A percentile compares a stretch with the other conserved stretches of the same genome.
These are phyloP conservation scores for Hycleus cichorii DNA, from an alignment of 1,140 invertebrate species.

Conservation along the genomic window DNA sequence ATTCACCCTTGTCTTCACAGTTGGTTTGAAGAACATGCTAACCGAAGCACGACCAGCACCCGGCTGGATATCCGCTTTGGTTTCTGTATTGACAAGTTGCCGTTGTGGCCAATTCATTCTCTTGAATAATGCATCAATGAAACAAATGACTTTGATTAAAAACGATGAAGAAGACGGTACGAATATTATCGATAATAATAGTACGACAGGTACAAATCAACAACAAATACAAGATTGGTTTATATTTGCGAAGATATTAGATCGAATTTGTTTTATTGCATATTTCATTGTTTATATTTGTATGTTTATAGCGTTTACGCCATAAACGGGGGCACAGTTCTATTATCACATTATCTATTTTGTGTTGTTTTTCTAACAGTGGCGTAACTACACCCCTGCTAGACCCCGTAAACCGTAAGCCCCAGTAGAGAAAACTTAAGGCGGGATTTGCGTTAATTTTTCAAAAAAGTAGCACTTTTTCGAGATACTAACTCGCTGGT, in stretches of 20 bases:
- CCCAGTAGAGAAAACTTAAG: too few relatives aligned
- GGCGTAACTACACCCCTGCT: too few relatives aligned
- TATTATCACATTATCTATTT: too few relatives aligned
- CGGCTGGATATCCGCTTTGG: slow-evolving; percentile 25
- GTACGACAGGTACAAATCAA: neutral
- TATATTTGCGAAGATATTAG: slow-evolving; percentile 27
- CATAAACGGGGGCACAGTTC: neutral
- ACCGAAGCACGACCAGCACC: slow-evolving; percentile 20
- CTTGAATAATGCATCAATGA: slow-evolving; percentile 22
- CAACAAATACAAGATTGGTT: slow-evolving; percentile 22
- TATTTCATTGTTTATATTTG: slow-evolving; percentile 27
- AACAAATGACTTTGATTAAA: neutral
- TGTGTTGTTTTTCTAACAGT: too few relatives aligned
- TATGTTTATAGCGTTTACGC: slow-evolving; percentile 23
- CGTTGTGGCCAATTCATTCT: slow-evolving; percentile 30
- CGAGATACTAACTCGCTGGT: too few relatives aligned
- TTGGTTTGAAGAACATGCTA: slow-evolving; percentile 27
- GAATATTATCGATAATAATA: slow-evolving; percentile 23
- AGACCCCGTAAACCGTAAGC: too few relatives aligned
- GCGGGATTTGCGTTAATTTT: too few relatives aligned
- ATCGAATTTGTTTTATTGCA: slow-evolving; percentile 26
- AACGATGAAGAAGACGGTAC: slow-evolving; percentile 29
- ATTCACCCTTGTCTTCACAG: slow-evolving; percentile 27
- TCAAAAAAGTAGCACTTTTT: too few relatives aligned
- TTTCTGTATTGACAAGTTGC: slow-evolving; percentile 24